Evolutionary conservation across 1,140 invertebrate species (phyloP), one percentile per base, ranked within the genome.

Genomic region (Rhyzopertha dominica): DNA sequence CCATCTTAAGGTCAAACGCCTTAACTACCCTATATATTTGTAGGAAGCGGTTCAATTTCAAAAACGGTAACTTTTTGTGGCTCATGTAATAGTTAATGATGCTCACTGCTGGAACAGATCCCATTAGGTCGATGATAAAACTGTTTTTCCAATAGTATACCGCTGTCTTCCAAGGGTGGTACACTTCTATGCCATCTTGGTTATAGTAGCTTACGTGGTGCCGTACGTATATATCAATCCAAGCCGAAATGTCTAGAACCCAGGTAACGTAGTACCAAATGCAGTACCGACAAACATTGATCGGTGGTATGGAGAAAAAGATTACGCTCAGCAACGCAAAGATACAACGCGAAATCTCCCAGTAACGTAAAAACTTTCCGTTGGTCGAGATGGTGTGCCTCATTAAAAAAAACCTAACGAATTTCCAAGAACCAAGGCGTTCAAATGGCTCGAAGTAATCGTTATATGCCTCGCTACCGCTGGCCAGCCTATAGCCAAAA

Each of bases 291-390:
- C n/a, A n/a, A n/a, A n/a, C n/a, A n/a, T n/a, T n/a, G n/a, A n/a
- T n/a, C n/a, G n/a, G n/a, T n/a, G n/a, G n/a, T n/a, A n/a, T n/a
- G n/a, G n/a, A n/a, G n/a, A n/a, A n/a, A n/a, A 42, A 7, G 12
- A 49, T 14, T 9, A 39, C 20, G 9, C 25, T 47, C 14, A 51
- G 13, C 8, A 49, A 30, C 4, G 49, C 41, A n/a, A 43, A 43
- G 35, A 20, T 16, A 19, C 41, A 47, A 28, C 52, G 35, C n/a
- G 22, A 31, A 8, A 50, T 40, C 37, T 53, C 47, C 54, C 51
- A 56, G 18, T 34, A 36, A 12, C 39, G 26, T 20, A 50, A 13
- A 9, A 49, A 32, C 13, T 19, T 25, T 4, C 47, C 43, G 30
- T 39, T 17, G 5, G 35, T n/a, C 1, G 17, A 17, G 18, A 46